A percentile compares a stretch with the other conserved stretches of the same genome.
Conservation (phyloP, 1,140 invertebrate genomes). For the Drosophila neocordata region DNA sequence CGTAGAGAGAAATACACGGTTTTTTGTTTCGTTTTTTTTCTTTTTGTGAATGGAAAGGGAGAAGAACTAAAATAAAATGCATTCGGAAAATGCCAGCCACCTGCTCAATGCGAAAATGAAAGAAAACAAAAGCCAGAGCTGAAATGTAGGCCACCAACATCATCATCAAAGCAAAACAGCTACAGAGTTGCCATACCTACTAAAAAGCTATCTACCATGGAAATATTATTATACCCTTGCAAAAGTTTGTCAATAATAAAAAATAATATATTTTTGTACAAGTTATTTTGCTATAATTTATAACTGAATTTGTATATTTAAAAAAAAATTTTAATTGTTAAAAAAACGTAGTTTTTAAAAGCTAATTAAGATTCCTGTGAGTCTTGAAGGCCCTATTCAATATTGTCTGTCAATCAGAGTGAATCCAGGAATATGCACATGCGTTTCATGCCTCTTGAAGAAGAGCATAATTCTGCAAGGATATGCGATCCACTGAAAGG, state of each 20-base stretch:
- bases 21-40: slow-evolving; percentile 58
- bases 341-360: too few species aligned
- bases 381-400: too few species aligned
- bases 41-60: slow-evolving; percentile 53
- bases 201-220: not conserved
- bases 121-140: slow-evolving; percentile 50
- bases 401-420: too few species aligned
- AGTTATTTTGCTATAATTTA: too few species aligned
- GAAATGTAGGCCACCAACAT: slow-evolving; percentile 60
- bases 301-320: too few species aligned
- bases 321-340: too few species aligned
- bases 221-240: not conserved
- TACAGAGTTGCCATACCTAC: slow-evolving; percentile 69
- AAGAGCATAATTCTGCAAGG: not conserved
- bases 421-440: too few species aligned
- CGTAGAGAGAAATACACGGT: slow-evolving; percentile 41
- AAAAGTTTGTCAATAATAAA: not conserved
- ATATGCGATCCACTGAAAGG: not conserved
- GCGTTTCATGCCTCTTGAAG: too few species aligned
- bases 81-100: slow-evolving; percentile 44
- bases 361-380: too few species aligned
- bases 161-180: slow-evolving; percentile 50
- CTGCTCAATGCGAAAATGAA: slow-evolving; percentile 39
- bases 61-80: slow-evolving; percentile 49
- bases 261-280: too few species aligned